Evolutionary conservation across 2,888 invertebrate genomes (phyloP).

Genomic region (Altica lythri): DNA sequence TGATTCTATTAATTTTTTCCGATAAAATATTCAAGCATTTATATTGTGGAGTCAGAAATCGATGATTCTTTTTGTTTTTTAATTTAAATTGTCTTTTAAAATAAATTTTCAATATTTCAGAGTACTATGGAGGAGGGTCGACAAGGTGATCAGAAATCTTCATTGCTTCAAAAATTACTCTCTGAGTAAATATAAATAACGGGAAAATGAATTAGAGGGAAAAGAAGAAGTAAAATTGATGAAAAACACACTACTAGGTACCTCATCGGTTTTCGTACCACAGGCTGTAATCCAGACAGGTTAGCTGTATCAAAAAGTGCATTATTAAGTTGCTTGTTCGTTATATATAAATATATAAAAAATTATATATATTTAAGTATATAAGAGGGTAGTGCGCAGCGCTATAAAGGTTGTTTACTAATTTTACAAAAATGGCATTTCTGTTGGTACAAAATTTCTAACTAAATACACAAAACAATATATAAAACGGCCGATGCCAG

Average conservation of each 20-base stretch:
- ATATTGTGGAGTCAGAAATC: no score
- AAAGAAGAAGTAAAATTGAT: no score
- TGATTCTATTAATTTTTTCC: no score
- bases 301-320: constrained; percentile 59
- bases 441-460: no score
- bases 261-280: constrained; percentile 57
- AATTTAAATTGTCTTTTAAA: constrained; percentile 14
- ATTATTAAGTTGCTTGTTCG: constrained; percentile 58
- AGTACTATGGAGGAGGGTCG: constrained; percentile 76
- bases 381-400: constrained; percentile 51
- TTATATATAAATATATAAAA: constrained; percentile 32
- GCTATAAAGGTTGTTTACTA: no score
- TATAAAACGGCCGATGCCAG: constrained; percentile 88
- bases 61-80: no score
- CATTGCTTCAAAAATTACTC: constrained; percentile 82
- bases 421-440: no score
- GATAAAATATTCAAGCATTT: no score
- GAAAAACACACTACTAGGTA: constrained; percentile 60
- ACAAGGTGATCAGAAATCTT: constrained; percentile 78
- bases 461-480: no score
- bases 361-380: constrained; percentile 48
- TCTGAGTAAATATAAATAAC: constrained; percentile 69
- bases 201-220: no score
- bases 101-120: no score
- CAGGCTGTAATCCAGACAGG: constrained; percentile 60